phyloP scores from a whole-genome alignment of 2,888 invertebrate species.

The Theristus sp. region DNA sequence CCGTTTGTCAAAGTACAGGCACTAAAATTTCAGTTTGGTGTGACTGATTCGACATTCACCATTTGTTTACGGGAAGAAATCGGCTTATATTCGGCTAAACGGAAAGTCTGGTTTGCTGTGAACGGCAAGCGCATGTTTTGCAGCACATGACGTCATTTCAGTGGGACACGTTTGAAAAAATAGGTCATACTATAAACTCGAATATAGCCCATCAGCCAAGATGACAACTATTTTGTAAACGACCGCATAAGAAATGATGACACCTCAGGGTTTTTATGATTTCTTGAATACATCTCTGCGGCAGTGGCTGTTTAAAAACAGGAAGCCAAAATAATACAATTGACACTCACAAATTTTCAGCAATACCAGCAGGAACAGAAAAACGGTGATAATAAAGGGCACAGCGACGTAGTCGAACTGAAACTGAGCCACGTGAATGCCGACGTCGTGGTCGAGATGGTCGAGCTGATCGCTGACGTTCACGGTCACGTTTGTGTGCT shows the following conservation, averaged over 20 bases:
- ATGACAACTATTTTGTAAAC: neutral
- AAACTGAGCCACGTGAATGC: constrained; percentile 29
- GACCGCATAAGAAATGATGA: too few species aligned
- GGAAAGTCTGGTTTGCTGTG: too few species aligned
- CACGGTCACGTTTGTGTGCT: too few species aligned
- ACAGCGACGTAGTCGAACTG: constrained; percentile 31
- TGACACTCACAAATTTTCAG: constrained; percentile 33
- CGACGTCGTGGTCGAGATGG: constrained; percentile 11
- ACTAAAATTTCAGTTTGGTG: too few species aligned
- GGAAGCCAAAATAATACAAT: neutral
- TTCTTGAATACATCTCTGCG: neutral
- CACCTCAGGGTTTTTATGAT: neutral
- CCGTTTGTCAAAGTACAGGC: too few species aligned
- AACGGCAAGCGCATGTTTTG: too few species aligned
- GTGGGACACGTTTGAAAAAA: too few species aligned
- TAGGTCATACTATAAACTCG: neutral
- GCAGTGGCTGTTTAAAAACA: too few species aligned
- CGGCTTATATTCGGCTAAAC: neutral
- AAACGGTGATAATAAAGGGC: constrained; percentile 33
- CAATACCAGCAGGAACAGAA: constrained; percentile 34
- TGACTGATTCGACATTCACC: too few species aligned
- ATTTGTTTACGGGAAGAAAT: neutral
- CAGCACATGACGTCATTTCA: too few species aligned
- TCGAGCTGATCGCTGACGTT: too few species aligned
- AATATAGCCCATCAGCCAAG: neutral